A percentile compares a stretch with the other conserved stretches of the same genome.
phyloP scores from a whole-genome alignment of 2,888 invertebrate species.

The Sipha maydis region DNA sequence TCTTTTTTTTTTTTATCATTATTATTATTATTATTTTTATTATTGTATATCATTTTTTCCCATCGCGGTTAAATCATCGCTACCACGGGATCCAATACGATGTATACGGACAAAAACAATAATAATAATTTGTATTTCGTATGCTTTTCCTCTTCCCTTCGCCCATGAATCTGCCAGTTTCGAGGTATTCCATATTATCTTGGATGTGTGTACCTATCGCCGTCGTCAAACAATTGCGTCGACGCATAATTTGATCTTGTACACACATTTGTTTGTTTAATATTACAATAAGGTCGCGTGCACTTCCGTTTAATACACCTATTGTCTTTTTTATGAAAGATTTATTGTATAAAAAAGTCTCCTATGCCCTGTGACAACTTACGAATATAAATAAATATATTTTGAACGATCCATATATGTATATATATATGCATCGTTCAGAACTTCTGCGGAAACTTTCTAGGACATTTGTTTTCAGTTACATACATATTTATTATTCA shows the following conservation, averaged over 20 bases:
- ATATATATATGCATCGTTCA: background rate
- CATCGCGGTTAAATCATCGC: background rate
- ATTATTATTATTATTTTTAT: background rate
- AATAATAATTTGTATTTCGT: background rate
- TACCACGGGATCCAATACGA: background rate
- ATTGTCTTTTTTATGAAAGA: background rate
- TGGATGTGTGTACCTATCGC: too few relatives aligned
- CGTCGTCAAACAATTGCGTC: too few relatives aligned
- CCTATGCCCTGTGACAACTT: background rate
- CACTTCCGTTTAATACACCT: background rate
- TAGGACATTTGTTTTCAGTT: conserved; percentile 11
- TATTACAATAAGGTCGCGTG: background rate
- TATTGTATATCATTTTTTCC: background rate
- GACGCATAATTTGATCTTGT: too few relatives aligned
- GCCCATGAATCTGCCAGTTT: too few relatives aligned
- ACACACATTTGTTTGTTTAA: background rate
- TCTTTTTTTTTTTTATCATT: too few relatives aligned
- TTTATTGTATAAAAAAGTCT: background rate
- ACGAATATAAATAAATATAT: background rate
- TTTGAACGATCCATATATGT: too few relatives aligned
- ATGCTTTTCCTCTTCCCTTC: background rate
- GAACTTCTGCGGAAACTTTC: background rate
- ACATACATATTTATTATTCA: background rate
- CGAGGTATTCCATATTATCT: too few relatives aligned
- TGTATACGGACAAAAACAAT: background rate